Base-by-base conservation (phyloP, 2,113 vertebrate species). In the Chionis minor region DNA sequence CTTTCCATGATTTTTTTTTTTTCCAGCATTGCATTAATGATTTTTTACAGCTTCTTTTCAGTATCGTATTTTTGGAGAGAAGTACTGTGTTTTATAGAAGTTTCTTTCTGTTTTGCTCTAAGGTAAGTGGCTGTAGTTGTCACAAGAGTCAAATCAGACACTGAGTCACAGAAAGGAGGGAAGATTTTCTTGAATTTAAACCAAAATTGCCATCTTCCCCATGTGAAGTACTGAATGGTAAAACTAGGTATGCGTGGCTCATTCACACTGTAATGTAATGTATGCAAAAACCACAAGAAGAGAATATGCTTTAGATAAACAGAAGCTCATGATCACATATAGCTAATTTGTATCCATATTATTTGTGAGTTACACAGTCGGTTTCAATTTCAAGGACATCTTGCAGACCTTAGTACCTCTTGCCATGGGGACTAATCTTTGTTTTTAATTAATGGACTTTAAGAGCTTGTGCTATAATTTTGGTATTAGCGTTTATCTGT, bases 341-440 rank as follows among this genome's bases (percentile, higher is more conserved):
- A 83, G 80, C 92, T 96, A 93, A 97, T 98, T 97, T 97, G 92
- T 96, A 96, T 72, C 40, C 66, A 33, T 86, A 93, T 96, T 97
- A 94, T 92, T 96, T 97, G 84, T 70, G 66, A 95, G 80, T 97
- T 94, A 89, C 23, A 51, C 51, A 88, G 86, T 97, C 69, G 4
- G 83, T 94, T 97, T 97, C 86, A 94, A 94, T 98, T 97, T 96
- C 70, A 91, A 97, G 94, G 91, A 97, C 51, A 86, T 58, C 74
- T 92, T 97, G 66, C 97, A 98, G 96, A 96, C 92, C 86, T 94
- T 58, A 70, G 47, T 91, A 81, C 42, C 62, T 75, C 66, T 90
- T 83, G 8, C 86, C 56, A 58, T 21, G 40, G 66, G 45, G 78
- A 59, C 89, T 82, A 96, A 91, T 12, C 77, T 96, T 98, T 97